phyloP scores from a whole-genome alignment of 2,113 vertebrate genomes.

The Balaenoptera acutorostrata region DNA sequence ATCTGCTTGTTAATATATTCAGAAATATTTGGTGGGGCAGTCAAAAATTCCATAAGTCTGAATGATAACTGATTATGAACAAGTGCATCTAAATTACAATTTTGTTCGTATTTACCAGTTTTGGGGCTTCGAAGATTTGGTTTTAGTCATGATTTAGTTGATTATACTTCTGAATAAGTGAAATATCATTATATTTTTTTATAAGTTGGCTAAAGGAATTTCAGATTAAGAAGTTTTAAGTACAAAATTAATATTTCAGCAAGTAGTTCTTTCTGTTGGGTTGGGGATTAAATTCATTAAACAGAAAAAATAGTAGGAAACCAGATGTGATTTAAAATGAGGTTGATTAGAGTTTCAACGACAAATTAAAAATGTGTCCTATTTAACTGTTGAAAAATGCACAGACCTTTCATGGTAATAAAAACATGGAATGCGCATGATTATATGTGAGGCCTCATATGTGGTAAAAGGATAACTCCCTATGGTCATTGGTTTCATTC shows the following conservation, averaged over 20 bases:
- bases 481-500: background rate
- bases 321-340: background rate
- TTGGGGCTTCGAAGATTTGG: background rate
- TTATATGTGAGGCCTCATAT: background rate
- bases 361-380: background rate
- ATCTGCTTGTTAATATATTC: background rate
- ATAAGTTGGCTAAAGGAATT: slow-evolving; percentile 22
- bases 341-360: background rate
- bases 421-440: background rate
- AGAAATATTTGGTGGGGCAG: background rate
- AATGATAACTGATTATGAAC: background rate
- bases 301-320: background rate
- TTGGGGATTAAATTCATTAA: slow-evolving; percentile 23
- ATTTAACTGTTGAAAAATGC: background rate
- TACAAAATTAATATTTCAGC: background rate
- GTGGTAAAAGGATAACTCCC: background rate
- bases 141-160: background rate
- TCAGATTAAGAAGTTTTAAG: slow-evolving; percentile 6
- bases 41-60: background rate
- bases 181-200: background rate
- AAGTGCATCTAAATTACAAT: background rate
- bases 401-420: background rate
- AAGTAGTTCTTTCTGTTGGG: background rate
- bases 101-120: background rate
- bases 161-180: background rate